Percentiles rank a stretch among this genome's conserved stretches.
phyloP scores from a whole-genome alignment of 2,888 invertebrate species.

The Eudemis profundana region DNA sequence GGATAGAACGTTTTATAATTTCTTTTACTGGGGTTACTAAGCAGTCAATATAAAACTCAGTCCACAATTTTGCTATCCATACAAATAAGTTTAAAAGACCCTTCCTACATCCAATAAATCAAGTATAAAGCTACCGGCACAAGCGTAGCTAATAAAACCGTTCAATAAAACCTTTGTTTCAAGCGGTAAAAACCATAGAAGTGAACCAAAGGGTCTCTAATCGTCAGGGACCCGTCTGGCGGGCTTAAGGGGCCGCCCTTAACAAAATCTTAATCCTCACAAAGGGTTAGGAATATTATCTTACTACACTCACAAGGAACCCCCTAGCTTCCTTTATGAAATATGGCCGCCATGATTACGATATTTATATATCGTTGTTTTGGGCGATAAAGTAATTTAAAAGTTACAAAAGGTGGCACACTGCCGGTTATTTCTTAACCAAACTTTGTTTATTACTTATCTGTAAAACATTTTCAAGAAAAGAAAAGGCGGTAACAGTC shows the following conservation, averaged over 20 bases:
- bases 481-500: too few relatives aligned
- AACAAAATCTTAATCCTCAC: constrained; percentile 85
- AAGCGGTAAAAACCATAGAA: constrained; percentile 78
- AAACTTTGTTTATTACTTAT: too few relatives aligned
- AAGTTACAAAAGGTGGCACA: constrained; percentile 3
- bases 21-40: too few relatives aligned
- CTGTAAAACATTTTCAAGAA: too few relatives aligned
- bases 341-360: constrained; percentile 55
- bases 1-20: too few relatives aligned
- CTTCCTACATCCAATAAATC: constrained; percentile 26
- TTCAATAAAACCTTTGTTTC: constrained; percentile 56
- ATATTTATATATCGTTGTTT: constrained; percentile 35
- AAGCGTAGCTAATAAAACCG: constrained; percentile 30
- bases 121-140: constrained; percentile 33
- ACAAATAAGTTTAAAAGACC: background rate
- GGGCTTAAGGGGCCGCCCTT: constrained; percentile 76
- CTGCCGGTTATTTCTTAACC: background rate
- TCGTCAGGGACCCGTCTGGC: constrained; percentile 72
- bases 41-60: too few relatives aligned
- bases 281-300: constrained; percentile 85
- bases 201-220: constrained; percentile 68
- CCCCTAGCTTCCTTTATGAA: constrained; percentile 73
- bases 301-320: constrained; percentile 82
- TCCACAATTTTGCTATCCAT: background rate
- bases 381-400: constrained; percentile 13